A percentile compares a stretch with the other conserved stretches of the same genome.
These are phyloP conservation scores for Boloria euphrosyne DNA, from an alignment of 2,888 invertebrate genomes.

Conservation along the genomic window DNA sequence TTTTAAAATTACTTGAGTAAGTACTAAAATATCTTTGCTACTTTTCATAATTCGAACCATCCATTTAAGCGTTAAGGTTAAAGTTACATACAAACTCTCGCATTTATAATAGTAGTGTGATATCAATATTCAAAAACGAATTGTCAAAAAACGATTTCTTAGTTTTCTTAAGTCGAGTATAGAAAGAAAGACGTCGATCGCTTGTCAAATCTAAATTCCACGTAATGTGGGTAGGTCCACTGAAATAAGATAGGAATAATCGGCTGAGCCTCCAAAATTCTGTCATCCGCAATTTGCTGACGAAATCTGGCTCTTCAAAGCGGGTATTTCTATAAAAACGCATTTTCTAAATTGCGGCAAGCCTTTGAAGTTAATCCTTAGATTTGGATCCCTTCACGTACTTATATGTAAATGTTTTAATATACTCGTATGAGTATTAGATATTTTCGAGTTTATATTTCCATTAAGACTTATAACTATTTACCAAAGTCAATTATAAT, in stretches of 20 bases:
- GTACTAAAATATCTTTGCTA: too few species aligned
- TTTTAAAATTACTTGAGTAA: too few species aligned
- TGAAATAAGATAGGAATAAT: conserved; percentile 59
- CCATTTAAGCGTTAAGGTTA: too few species aligned
- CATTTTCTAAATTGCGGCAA: conserved; percentile 71
- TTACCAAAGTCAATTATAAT: too few species aligned
- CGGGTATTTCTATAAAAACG: conserved; percentile 76
- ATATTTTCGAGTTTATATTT: conserved; percentile 38
- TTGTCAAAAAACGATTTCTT: background rate
- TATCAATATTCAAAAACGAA: background rate
- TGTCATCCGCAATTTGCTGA: conserved; percentile 64
- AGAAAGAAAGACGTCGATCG: conserved; percentile 15
- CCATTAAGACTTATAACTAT: background rate
- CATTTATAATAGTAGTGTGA: too few species aligned
- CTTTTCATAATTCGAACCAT: too few species aligned
- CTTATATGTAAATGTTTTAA: conserved; percentile 50
- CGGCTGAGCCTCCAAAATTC: conserved; percentile 57
- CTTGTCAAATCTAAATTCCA: conserved; percentile 33
- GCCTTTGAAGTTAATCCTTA: conserved; percentile 77
- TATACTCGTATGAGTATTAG: conserved; percentile 6
- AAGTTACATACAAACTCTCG: too few species aligned
- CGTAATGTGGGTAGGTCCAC: conserved; percentile 52
- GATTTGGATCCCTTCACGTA: conserved; percentile 57
- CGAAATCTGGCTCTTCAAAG: conserved; percentile 71
- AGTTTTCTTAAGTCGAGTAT: conserved; percentile 1